phyloP scores from a whole-genome alignment of 2,888 invertebrate genomes.

The Stenodera caucasica region DNA sequence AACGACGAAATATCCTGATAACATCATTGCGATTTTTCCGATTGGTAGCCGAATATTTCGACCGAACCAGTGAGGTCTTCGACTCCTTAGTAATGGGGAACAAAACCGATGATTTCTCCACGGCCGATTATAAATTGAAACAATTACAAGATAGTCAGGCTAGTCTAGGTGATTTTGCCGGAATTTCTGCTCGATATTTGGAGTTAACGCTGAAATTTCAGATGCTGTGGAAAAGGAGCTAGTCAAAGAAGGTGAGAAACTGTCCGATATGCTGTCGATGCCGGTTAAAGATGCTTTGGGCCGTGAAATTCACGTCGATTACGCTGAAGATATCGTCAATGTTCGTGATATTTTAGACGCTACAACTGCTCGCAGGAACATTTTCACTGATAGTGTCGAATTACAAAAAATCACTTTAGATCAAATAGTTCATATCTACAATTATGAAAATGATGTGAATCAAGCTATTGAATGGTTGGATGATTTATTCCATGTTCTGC shows the following conservation, averaged over 20 bases:
- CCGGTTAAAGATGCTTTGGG: slow-evolving; percentile 78
- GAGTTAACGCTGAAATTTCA: slow-evolving; percentile 44
- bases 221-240: slow-evolving; percentile 69
- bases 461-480: slow-evolving; percentile 78
- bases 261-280: slow-evolving; percentile 76
- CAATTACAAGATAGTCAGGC: slow-evolving; percentile 65
- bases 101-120: slow-evolving; percentile 61
- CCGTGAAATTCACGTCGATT: slow-evolving; percentile 69
- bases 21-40: slow-evolving; percentile 76
- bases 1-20: slow-evolving; percentile 72
- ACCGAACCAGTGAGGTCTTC: slow-evolving; percentile 68
- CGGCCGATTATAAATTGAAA: slow-evolving; percentile 61
- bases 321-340: slow-evolving; percentile 71
- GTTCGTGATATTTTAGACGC: slow-evolving; percentile 72
- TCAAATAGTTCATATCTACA: slow-evolving; percentile 73
- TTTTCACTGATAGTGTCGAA: slow-evolving; percentile 74
- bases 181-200: neutral
- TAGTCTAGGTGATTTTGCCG: slow-evolving; percentile 59
- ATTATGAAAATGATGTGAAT: slow-evolving; percentile 74
- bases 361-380: slow-evolving; percentile 69
- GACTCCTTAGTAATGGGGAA: slow-evolving; percentile 68
- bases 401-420: slow-evolving; percentile 76
- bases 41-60: slow-evolving; percentile 72
- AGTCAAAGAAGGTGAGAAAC: slow-evolving; percentile 73
- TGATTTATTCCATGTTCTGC: slow-evolving; percentile 72